These are phyloP conservation scores for Pocillopora damicornis DNA, from an alignment of 64 coral and sea anemone species.

Conservation along the genomic window DNA sequence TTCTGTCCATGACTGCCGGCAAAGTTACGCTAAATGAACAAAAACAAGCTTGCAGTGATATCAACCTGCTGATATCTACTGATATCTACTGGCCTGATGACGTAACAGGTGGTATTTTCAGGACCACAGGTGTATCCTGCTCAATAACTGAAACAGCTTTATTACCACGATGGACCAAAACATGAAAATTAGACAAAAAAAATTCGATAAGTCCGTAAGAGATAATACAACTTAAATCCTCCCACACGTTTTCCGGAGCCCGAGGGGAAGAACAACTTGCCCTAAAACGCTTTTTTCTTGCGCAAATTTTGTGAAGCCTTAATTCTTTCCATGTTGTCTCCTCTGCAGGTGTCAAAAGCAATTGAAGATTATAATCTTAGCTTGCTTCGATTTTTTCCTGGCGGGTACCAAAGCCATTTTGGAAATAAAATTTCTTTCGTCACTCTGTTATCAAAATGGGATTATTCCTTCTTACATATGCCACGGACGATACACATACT, in stretches of 20 bases:
- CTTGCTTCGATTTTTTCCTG: background rate
- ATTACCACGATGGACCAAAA: background rate
- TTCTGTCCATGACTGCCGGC: constrained; percentile 14
- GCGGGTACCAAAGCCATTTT: too few species aligned
- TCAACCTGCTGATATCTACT: background rate
- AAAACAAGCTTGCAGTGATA: background rate
- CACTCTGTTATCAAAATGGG: background rate
- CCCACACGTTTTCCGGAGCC: too few species aligned
- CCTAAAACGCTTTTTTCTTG: background rate
- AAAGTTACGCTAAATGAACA: constrained; percentile 44
- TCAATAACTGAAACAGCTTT: background rate
- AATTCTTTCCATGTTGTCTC: background rate
- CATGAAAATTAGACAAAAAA: too few species aligned
- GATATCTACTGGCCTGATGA: background rate
- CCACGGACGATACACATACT: too few species aligned
- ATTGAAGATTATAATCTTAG: background rate
- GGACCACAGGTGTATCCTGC: too few species aligned
- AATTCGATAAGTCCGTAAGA: too few species aligned
- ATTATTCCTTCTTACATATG: too few species aligned
- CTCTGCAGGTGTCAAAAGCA: background rate
- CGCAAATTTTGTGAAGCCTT: background rate
- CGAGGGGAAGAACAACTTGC: background rate
- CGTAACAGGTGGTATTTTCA: constrained; percentile 9
- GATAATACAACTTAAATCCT: too few species aligned
- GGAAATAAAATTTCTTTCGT: too few species aligned